Conservation (phyloP, 2,797 vertebrate species). For the Xiphorhynchus erythropygius region DNA sequence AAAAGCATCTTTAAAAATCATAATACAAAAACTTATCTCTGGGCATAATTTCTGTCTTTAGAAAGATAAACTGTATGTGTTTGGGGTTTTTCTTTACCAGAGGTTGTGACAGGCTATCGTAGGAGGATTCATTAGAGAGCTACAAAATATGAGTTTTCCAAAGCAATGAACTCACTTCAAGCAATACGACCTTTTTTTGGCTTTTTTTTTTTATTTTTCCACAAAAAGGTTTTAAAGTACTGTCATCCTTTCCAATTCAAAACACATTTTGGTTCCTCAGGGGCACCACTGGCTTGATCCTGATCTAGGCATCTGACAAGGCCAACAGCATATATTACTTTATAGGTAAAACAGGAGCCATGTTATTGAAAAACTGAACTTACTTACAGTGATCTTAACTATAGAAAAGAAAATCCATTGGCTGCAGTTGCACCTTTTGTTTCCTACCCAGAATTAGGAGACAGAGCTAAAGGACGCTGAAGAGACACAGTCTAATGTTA, state of each 20-base stretch:
- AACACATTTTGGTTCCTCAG: neutral
- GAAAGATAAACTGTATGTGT: neutral
- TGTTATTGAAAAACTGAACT: neutral
- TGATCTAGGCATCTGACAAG: neutral
- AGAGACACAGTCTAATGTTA: neutral
- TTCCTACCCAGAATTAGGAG: neutral
- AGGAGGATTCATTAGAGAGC: neutral
- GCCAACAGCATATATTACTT: neutral
- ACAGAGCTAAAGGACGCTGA: neutral
- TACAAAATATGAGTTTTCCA: neutral
- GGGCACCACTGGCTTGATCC: neutral
- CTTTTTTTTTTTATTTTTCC: neutral
- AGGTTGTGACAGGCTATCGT: neutral
- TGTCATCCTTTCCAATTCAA: neutral
- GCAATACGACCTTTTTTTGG: neutral
- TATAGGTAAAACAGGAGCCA: neutral
- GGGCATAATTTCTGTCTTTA: neutral
- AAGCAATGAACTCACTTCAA: neutral
- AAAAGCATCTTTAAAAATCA: slow-evolving; percentile 19
- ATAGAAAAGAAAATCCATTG: neutral
- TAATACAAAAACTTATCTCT: neutral
- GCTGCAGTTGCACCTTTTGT: neutral
- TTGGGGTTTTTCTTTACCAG: neutral
- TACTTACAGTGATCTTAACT: neutral
- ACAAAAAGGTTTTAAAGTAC: neutral